Evolutionary conservation across 2,888 invertebrate genomes (phyloP), one percentile per base, ranked within the genome.

Genomic region (Apoderus coryli): DNA sequence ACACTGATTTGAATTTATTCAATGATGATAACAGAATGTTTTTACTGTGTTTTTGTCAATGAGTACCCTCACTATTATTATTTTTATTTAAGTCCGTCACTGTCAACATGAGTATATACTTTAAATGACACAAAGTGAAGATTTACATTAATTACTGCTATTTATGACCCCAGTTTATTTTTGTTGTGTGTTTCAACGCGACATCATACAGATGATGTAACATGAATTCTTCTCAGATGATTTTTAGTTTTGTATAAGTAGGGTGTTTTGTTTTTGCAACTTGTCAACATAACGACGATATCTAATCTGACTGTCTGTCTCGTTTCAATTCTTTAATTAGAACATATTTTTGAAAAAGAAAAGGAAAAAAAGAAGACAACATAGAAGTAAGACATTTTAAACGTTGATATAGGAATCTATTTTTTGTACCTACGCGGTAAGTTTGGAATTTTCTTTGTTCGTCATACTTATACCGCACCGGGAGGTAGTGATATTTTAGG

Each of bases 161-260:
- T 39, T 30, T 28, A 9, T 28, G 36, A 35, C 32, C 35, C 35
- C 35, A 12, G 27, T 29, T 27, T 34, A 28, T 34, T 30, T 28
- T 25, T 27, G 39, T 35, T 37, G 41, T 35, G 39, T 36, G n/a
- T 37, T 31, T 31, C 14, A 28, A 16, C 33, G 26, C 26, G 25
- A 33, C 29, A 29, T 32, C 34, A 32, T 28, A 25, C 37, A 34
- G 26, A 22, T 35, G 34, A 37, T 37, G 41, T 43, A 44, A 43
- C 42, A 41, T 39, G 39, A 43, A 46, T 47, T 43, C 38, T 48
- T 45, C 42, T 44, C 43, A 50, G 49, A 48, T 49, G 48, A 49
- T 46, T 50, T 48, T 33, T 36, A 36, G 27, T 23, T 39, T 44
- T 44, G 45, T 46, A 49, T 48, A 52, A 53, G 52, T 44, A 50